Evolutionary conservation across 2,113 vertebrate genomes (phyloP).

Genomic region (Entomyzon cyanotis): DNA sequence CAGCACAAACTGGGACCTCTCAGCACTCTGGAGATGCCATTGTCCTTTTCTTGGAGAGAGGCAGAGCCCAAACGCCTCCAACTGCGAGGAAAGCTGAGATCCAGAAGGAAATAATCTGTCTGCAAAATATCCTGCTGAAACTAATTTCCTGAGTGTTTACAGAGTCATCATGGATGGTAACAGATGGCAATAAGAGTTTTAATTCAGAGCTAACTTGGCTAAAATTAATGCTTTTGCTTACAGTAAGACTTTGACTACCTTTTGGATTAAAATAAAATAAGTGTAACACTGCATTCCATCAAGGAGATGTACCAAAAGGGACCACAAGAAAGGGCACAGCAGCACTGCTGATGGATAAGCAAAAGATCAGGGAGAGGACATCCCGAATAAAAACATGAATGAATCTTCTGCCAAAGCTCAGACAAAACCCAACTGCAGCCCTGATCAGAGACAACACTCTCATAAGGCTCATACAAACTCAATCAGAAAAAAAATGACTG

Average conservation of each 20-base stretch:
- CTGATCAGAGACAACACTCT: slow-evolving; percentile 16
- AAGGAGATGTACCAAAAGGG: background rate
- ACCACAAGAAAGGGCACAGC: slow-evolving; percentile 27
- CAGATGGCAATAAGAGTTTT: slow-evolving; percentile 62
- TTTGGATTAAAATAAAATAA: background rate
- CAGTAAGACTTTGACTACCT: slow-evolving; percentile 58
- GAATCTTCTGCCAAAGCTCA: slow-evolving; percentile 23
- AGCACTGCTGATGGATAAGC: background rate
- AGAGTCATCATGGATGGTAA: slow-evolving; percentile 44
- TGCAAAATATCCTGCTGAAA: slow-evolving; percentile 57
- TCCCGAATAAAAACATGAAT: slow-evolving; percentile 5
- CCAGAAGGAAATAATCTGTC: slow-evolving; percentile 55
- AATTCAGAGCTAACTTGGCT: slow-evolving; percentile 56
- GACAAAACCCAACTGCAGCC: slow-evolving; percentile 26
- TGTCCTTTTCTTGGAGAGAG: background rate
- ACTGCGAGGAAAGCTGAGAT: slow-evolving; percentile 31
- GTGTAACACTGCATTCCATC: background rate
- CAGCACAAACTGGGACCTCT: background rate
- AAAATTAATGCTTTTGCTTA: slow-evolving; percentile 53
- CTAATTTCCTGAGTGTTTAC: slow-evolving; percentile 58
- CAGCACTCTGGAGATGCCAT: background rate
- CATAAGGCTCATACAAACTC: slow-evolving; percentile 25
- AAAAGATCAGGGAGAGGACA: slow-evolving; percentile 5
- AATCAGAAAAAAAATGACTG: slow-evolving; percentile 27
- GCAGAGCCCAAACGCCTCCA: background rate